Percentiles rank a stretch among this genome's conserved stretches.
Evolutionary conservation across 53 echinoderm and acorn worm species (phyloP).

Genomic region (Holothuria scabra): DNA sequence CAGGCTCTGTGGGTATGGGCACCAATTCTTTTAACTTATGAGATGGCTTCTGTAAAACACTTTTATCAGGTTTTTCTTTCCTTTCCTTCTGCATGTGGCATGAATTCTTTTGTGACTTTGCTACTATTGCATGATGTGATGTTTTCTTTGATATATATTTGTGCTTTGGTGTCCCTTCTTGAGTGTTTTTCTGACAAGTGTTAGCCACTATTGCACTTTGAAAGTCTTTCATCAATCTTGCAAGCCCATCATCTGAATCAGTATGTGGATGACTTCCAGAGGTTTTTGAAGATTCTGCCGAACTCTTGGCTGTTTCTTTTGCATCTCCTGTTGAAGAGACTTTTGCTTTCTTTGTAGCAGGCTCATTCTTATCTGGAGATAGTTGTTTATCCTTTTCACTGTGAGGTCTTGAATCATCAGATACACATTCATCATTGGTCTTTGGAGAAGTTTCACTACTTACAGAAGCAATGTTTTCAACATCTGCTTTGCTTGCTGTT

Average conservation of each 20-base stretch:
- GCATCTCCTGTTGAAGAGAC: no score
- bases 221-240: constrained; percentile 46
- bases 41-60: neutral
- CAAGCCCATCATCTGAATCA: constrained; percentile 40
- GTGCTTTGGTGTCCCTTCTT: neutral
- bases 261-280: neutral
- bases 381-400: no score
- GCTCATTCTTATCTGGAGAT: no score
- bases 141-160: constrained; percentile 28
- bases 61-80: neutral
- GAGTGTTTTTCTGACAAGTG: neutral
- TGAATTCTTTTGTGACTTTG: neutral
- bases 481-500: neutral
- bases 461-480: no score
- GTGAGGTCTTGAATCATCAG: no score
- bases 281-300: no score
- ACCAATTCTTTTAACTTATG: neutral
- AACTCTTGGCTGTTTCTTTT: no score
- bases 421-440: no score
- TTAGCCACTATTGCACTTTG: constrained; percentile 24
- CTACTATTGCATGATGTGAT: neutral
- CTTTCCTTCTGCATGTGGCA: neutral
- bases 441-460: no score
- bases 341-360: no score
- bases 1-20: constrained; percentile 10